phyloP scores from a whole-genome alignment of 2,888 invertebrate species.

The Syritta pipiens region DNA sequence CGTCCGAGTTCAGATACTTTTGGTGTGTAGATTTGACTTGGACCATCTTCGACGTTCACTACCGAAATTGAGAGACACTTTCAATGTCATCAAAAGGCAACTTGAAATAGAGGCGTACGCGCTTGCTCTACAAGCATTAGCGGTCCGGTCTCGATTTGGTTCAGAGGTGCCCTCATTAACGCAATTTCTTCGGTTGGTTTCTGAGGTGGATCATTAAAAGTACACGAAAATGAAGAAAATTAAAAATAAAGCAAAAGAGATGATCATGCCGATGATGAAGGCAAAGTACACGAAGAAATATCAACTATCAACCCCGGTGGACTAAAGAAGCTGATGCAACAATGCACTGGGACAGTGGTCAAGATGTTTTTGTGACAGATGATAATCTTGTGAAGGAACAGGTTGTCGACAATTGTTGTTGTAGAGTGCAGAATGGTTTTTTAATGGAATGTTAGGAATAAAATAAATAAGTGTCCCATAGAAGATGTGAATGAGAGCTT shows the following conservation, averaged over 20 bases:
- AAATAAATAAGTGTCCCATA: too few relatives aligned
- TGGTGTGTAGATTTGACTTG: background rate
- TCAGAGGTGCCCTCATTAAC: slow-evolving; percentile 44
- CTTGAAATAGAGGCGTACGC: background rate
- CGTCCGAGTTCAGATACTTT: too few relatives aligned
- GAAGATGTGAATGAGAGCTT: too few relatives aligned
- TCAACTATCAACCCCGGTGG: slow-evolving; percentile 5
- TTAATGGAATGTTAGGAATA: too few relatives aligned
- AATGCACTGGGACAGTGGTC: too few relatives aligned
- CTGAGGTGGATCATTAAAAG: slow-evolving; percentile 19
- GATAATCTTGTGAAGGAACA: too few relatives aligned
- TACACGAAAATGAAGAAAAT: slow-evolving; percentile 26
- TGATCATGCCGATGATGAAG: too few relatives aligned
- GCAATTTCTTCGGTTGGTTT: slow-evolving; percentile 19
- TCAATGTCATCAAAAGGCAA: slow-evolving; percentile 30
- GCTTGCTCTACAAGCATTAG: slow-evolving; percentile 4
- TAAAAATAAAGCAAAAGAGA: background rate
- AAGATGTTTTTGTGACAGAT: too few relatives aligned
- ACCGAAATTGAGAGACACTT: slow-evolving; percentile 5
- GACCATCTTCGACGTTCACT: background rate
- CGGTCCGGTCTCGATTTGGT: slow-evolving; percentile 40
- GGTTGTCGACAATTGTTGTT: too few relatives aligned
- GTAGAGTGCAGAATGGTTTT: too few relatives aligned
- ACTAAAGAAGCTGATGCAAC: slow-evolving; percentile 22
- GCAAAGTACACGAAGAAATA: background rate